Evolutionary conservation across 2,113 vertebrate species (phyloP).

Genomic region (Pteruthius melanotis): DNA sequence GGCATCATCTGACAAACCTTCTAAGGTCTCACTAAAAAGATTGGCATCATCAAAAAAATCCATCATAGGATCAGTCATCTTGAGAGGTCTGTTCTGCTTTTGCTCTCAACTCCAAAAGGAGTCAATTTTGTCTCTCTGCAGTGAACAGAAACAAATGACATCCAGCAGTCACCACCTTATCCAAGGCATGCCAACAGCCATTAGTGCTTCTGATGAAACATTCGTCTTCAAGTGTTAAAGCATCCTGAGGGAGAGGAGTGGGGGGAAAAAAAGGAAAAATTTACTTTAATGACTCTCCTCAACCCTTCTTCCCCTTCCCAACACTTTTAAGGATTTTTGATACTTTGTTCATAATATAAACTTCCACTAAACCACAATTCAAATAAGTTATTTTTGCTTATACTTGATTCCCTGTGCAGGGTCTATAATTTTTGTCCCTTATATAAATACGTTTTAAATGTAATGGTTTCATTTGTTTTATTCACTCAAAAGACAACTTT

Average conservation of each 20-base stretch:
- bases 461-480: not conserved
- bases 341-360: not conserved
- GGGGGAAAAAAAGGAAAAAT: not conserved
- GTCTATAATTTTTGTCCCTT: not conserved
- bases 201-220: slow-evolving; percentile 60
- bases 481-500: not conserved
- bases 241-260: not conserved
- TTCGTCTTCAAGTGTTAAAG: slow-evolving; percentile 10
- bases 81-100: slow-evolving; percentile 61
- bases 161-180: slow-evolving; percentile 67
- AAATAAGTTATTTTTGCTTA: not conserved
- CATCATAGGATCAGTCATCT: slow-evolving; percentile 90
- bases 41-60: slow-evolving; percentile 96
- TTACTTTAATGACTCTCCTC: not conserved
- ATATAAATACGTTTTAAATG: not conserved
- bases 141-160: slow-evolving; percentile 55
- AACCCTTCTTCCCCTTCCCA: not conserved
- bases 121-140: slow-evolving; percentile 53
- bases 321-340: not conserved
- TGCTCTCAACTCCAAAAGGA: slow-evolving; percentile 66
- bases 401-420: not conserved
- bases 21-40: slow-evolving; percentile 92
- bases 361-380: not conserved
- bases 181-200: slow-evolving; percentile 65
- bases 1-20: slow-evolving; percentile 88